Evolutionary conservation across 1,140 invertebrate genomes (phyloP).

Genomic region (Cheumatopsyche charites): DNA sequence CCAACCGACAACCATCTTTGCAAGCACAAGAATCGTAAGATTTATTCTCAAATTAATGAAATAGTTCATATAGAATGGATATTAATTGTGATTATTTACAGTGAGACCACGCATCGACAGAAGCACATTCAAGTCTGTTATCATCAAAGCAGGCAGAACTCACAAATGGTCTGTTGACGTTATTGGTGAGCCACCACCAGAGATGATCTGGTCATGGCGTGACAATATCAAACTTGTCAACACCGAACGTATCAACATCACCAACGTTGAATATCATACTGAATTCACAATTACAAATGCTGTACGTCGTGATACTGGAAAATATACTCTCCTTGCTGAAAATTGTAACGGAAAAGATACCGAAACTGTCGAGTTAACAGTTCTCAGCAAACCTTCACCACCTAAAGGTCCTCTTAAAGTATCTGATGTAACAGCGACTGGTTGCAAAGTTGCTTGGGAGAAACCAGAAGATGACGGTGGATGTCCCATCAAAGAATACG

Average conservation of each 20-base stretch:
- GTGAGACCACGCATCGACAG: slow-evolving; percentile 93
- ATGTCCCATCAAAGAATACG: slow-evolving; percentile 90
- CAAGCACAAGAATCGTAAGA: slow-evolving; percentile 92
- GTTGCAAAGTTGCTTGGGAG: slow-evolving; percentile 87
- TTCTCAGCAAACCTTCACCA: slow-evolving; percentile 82
- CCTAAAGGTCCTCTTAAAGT: slow-evolving; percentile 92
- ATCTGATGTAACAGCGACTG: slow-evolving; percentile 82
- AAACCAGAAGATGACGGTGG: slow-evolving; percentile 94
- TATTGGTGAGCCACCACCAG: slow-evolving; percentile 86
- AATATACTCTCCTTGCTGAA: slow-evolving; percentile 86
- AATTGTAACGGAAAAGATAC: slow-evolving; percentile 89
- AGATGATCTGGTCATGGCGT: slow-evolving; percentile 83
- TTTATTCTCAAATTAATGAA: slow-evolving; percentile 18
- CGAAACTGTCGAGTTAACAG: slow-evolving; percentile 89
- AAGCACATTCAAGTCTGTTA: slow-evolving; percentile 83
- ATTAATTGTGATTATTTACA: slow-evolving; percentile 53
- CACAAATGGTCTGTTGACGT: slow-evolving; percentile 94
- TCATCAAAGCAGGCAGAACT: slow-evolving; percentile 86
- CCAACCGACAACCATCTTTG: slow-evolving; percentile 91
- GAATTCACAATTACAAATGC: slow-evolving; percentile 85
- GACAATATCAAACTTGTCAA: slow-evolving; percentile 81
- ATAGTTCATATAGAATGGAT: neutral
- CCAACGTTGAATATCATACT: slow-evolving; percentile 90
- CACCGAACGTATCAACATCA: slow-evolving; percentile 86
- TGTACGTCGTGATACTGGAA: slow-evolving; percentile 86